phyloP scores from a whole-genome alignment of 2,888 invertebrate species.

The Dicyrtomina minuta region DNA sequence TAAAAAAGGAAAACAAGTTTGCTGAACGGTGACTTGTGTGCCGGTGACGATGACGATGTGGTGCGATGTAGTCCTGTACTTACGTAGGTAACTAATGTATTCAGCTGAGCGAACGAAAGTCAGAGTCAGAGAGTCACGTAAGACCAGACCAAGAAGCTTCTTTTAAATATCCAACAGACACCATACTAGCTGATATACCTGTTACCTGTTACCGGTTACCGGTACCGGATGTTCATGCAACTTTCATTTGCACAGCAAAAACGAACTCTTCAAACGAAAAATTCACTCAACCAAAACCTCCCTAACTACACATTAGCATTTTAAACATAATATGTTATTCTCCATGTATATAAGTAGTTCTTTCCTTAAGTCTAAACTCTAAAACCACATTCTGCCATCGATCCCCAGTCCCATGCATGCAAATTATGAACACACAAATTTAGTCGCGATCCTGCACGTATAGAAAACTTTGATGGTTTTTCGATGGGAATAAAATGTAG shows the following conservation, averaged over 20 bases:
- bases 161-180: too few relatives aligned
- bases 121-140: neutral
- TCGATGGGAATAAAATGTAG: too few relatives aligned
- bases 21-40: constrained; percentile 16
- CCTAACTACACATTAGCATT: neutral
- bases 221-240: constrained; percentile 16
- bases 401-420: too few relatives aligned
- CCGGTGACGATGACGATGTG: constrained; percentile 4
- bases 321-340: neutral
- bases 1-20: constrained; percentile 16
- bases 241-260: constrained; percentile 14
- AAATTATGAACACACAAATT: too few relatives aligned
- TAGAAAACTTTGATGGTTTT: too few relatives aligned
- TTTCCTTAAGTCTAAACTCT: too few relatives aligned
- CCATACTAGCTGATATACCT: too few relatives aligned
- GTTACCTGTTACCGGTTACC: too few relatives aligned
- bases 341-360: too few relatives aligned
- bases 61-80: neutral
- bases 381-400: too few relatives aligned
- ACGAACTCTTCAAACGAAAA: constrained; percentile 9
- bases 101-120: too few relatives aligned
- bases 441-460: too few relatives aligned
- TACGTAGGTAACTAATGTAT: neutral
- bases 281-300: constrained; percentile 7
- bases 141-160: neutral